phyloP scores from a whole-genome alignment of 2,113 vertebrate genomes.

The Phodopus roborovskii region DNA sequence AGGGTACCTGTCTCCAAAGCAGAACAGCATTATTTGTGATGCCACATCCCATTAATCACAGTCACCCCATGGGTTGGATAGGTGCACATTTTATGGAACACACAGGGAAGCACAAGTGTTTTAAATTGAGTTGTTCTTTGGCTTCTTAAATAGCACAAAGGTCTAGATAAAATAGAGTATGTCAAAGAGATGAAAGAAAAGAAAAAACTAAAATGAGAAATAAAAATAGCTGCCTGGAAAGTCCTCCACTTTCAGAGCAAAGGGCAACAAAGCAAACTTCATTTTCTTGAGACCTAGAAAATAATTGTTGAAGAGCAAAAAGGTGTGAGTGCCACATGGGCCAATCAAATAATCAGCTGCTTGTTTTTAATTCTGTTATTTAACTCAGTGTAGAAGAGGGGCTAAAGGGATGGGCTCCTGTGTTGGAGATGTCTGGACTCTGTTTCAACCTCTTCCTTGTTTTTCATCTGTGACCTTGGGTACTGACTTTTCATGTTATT shows the following conservation, averaged over 20 bases:
- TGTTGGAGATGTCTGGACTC: not conserved
- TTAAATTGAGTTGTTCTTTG: constrained; percentile 58
- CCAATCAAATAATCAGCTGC: too few species aligned
- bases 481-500: not conserved
- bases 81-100: not conserved
- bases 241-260: not conserved
- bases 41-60: not conserved
- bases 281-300: constrained; percentile 47
- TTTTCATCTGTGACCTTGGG: not conserved
- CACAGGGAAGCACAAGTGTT: not conserved
- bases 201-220: constrained; percentile 7
- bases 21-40: not conserved
- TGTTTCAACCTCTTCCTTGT: not conserved
- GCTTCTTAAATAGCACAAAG: constrained; percentile 46
- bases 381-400: not conserved
- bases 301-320: not conserved
- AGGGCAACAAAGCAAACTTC: not conserved
- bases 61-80: not conserved
- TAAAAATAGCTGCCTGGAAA: constrained; percentile 37
- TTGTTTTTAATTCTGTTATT: not conserved
- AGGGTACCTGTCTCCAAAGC: constrained; percentile 49
- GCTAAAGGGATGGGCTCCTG: not conserved
- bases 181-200: constrained; percentile 15
- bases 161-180: not conserved
- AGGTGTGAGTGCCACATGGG: not conserved